A percentile compares a stretch with the other conserved stretches of the same genome.
These are phyloP conservation scores for Prenolepis imparis DNA, from an alignment of 2,888 invertebrate species.

Conservation along the genomic window DNA sequence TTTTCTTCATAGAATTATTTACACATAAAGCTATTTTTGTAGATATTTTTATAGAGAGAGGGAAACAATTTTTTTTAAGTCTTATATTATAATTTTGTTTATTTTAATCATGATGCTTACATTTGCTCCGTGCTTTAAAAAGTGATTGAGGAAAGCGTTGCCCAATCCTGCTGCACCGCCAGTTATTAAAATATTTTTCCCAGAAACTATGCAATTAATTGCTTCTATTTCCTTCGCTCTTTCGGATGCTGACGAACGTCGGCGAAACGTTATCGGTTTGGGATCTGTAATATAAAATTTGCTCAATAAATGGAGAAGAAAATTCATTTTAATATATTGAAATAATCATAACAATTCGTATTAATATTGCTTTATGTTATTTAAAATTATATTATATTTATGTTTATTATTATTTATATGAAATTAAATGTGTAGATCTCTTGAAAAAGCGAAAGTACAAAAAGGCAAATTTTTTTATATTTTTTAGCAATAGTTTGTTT, in stretches of 20 bases:
- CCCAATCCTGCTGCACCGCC: slow-evolving; percentile 83
- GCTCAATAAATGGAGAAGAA: not conserved
- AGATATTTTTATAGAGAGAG: not conserved
- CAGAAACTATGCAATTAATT: slow-evolving; percentile 80
- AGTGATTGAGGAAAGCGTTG: slow-evolving; percentile 81
- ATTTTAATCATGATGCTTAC: slow-evolving; percentile 72
- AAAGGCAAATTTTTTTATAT: not conserved
- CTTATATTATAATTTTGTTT: not conserved
- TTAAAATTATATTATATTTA: slow-evolving; percentile 1
- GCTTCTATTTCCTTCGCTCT: slow-evolving; percentile 81
- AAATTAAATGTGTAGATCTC: not conserved
- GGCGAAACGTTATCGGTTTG: slow-evolving; percentile 39
- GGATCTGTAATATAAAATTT: slow-evolving; percentile 53
- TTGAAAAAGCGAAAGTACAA: not conserved
- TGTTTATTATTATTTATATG: not conserved
- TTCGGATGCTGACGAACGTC: slow-evolving; percentile 80
- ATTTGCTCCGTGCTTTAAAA: slow-evolving; percentile 81
- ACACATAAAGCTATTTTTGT: not conserved
- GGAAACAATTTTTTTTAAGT: not conserved
- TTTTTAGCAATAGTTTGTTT: not conserved
- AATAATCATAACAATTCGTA: not conserved
- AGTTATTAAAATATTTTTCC: slow-evolving; percentile 82
- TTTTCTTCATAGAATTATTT: not conserved
- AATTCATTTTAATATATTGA: not conserved
- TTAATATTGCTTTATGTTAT: not conserved